Evolutionary conservation across 2,888 invertebrate species (phyloP), one percentile per base, ranked within the genome.

Genomic region (Neuroscelio doddi): DNA sequence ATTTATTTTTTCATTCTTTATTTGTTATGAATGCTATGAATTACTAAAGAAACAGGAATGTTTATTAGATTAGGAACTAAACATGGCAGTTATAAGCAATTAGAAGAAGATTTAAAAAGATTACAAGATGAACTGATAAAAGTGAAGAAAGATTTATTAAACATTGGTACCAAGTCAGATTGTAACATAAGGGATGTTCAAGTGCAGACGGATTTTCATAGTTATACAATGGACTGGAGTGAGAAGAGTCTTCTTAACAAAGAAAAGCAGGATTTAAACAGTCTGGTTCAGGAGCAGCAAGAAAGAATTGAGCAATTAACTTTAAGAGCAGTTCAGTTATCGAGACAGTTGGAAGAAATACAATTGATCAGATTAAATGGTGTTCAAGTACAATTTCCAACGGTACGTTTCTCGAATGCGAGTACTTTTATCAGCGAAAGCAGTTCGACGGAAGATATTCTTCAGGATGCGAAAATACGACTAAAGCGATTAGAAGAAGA

Each of bases 401-500:
- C 53, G 3, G 42, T 66, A 8, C 66, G 61, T 58, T 58, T 71
- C 17, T 47, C 70, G 7, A 74, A 76, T 39, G 59, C 66, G 0
- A 78, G 76, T 32, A 79, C 78, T 10, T 41, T 81, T 12, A 63
- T 82, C 1, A 83, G 83, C 41, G 84, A 84, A 55, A 80, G 78
- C 10, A 84, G 84, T 66, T 84, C 83, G 0, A 83, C 83, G 0
- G 84, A 84, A 39, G 84, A 84, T 50, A 82, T 84, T 45, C 68
- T 84, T 34, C 80, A 82, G 15, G 84, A 84, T 55, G 84, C 84
- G 1, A 83, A 78, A 68, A 72, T 78, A 50, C 76, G 84, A 1
- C 67, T 84, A 0, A 77, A 71, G 32, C 75, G 82, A 9, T 61
- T 84, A 1, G 83, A 84, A 29, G 80, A 83, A 49, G 83, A 84